Evolutionary conservation across 2,797 vertebrate genomes (phyloP), one percentile per base, ranked within the genome.

Genomic region (Neosalanx taihuensis): DNA sequence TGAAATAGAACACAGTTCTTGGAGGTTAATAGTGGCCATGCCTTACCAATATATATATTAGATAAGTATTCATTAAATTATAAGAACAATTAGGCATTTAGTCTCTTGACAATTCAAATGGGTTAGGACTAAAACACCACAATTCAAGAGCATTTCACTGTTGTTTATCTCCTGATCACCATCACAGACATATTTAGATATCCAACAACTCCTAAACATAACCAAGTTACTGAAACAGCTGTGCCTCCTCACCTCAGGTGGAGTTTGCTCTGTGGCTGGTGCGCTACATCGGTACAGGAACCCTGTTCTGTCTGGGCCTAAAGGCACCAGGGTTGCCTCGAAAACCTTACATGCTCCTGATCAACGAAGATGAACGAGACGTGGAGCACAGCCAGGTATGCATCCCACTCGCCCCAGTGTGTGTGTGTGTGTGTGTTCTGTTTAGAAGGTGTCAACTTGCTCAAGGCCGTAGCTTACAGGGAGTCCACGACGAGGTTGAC

Each of bases 291-390:
- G 83, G 92, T 82, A 94, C 94, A 0, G 93, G 95, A 74, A 85
- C 88, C 56, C 94, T 98, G 33, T 98, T 99, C 81, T 53, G 93
- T 77, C 74, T 99, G 37, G 95, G 96, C 15, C 91, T 99, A 65
- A 94, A 91, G 85, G 97, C 96, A 31, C 97, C 97, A 0, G 97
- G 97, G 29, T 90, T 98, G 76, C 94, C 95, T 0, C 93, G 4
- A 66, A 93, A 89, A 76, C 95, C 96, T 0, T 97, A 98, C 76
- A 92, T 94, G 86, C 84, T 98, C 1, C 91, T 93, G 18, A 88
- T 99, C 73, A 96, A 96, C 0, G 96, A 96, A 70, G 95, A 98
- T 0, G 95, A 99, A 76, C 91, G 94, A 0, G 96, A 98, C 0
- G 87, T 96, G 30, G 96, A 98, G 81, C 87, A 92, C 0, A 46